Evolutionary conservation across 2,888 invertebrate species (phyloP).

Genomic region (Diadegma fenestrale): DNA sequence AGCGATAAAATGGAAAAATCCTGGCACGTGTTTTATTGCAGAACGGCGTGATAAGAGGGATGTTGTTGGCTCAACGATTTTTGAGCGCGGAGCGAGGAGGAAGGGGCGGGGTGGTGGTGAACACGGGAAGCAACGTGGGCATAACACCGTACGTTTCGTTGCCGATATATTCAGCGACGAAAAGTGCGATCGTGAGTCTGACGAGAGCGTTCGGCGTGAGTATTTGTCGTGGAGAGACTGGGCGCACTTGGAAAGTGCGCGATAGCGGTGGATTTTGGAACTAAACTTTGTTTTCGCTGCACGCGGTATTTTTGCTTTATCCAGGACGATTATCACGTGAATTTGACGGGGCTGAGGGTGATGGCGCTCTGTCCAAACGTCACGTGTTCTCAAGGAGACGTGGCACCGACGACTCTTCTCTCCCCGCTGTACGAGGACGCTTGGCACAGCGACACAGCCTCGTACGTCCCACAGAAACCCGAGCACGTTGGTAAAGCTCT

Average conservation of each 20-base stretch:
- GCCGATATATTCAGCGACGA: constrained; percentile 92
- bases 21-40: constrained; percentile 81
- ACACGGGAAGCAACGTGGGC: constrained; percentile 91
- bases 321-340: constrained; percentile 91
- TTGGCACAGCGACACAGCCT: constrained; percentile 90
- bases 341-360: constrained; percentile 90
- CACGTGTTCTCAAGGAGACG: constrained; percentile 88
- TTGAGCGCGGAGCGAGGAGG: constrained; percentile 92
- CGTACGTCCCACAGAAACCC: constrained; percentile 88
- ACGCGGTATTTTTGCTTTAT: constrained; percentile 25
- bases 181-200: constrained; percentile 91
- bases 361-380: constrained; percentile 90
- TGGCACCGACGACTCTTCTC: constrained; percentile 89
- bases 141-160: constrained; percentile 89
- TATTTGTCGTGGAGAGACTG: constrained; percentile 44
- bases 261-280: not conserved
- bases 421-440: constrained; percentile 90
- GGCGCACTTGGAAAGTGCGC: not conserved
- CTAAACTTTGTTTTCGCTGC: not conserved
- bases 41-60: constrained; percentile 92
- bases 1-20: not conserved
- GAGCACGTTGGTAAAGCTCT: constrained; percentile 90
- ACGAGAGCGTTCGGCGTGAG: constrained; percentile 91
- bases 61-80: constrained; percentile 90
- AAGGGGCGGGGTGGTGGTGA: constrained; percentile 91